These are phyloP conservation scores for Scaptomyza hsui DNA, from an alignment of 1,140 invertebrate species.

Conservation along the genomic window DNA sequence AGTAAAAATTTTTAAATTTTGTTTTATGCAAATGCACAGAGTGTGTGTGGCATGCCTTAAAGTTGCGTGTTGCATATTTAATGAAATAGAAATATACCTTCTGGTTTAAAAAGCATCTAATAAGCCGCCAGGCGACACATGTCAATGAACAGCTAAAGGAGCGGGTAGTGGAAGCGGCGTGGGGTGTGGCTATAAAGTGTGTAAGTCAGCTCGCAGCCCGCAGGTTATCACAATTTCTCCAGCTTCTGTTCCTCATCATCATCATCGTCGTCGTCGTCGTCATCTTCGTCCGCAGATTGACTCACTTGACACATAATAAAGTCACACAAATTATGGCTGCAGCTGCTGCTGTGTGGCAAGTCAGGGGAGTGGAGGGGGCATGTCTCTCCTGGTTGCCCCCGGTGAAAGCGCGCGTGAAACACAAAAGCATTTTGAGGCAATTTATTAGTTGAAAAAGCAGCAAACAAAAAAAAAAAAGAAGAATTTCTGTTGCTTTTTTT, in stretches of 20 bases:
- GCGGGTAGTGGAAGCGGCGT: slow-evolving; percentile 20
- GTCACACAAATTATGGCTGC: slow-evolving; percentile 79
- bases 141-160: slow-evolving; percentile 65
- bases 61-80: slow-evolving; percentile 62
- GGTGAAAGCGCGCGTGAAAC: slow-evolving; percentile 77
- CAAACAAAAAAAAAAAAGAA: slow-evolving; percentile 27
- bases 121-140: slow-evolving; percentile 62
- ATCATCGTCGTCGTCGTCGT: background rate
- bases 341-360: slow-evolving; percentile 44
- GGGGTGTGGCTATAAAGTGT: background rate
- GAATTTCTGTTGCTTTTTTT: slow-evolving; percentile 37
- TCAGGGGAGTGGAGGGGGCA: slow-evolving; percentile 1
- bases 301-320: slow-evolving; percentile 80
- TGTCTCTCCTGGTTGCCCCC: slow-evolving; percentile 56
- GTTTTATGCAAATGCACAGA: slow-evolving; percentile 63
- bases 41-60: slow-evolving; percentile 38
- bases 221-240: slow-evolving; percentile 48
- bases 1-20: slow-evolving; percentile 9
- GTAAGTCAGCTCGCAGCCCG: slow-evolving; percentile 10
- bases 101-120: slow-evolving; percentile 53
- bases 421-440: slow-evolving; percentile 77
- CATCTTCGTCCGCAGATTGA: slow-evolving; percentile 74
- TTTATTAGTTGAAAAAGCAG: slow-evolving; percentile 69
- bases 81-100: slow-evolving; percentile 33
- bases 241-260: background rate